Conservation (phyloP, 2,888 invertebrate genomes). For the Trilocha varians region DNA sequence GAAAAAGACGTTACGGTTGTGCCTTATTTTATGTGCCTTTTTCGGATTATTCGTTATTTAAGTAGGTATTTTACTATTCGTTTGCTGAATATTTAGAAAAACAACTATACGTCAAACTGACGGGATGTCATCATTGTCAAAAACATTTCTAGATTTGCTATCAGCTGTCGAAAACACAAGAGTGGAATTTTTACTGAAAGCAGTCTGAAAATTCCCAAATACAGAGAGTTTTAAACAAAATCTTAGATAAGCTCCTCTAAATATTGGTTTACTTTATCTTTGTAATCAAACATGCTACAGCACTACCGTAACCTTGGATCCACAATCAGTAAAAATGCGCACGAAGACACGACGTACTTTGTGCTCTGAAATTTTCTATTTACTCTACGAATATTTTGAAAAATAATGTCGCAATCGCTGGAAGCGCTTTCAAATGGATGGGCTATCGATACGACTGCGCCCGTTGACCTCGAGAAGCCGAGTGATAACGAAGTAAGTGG, state of each 20-base stretch:
- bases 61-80: too few relatives aligned
- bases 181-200: too few relatives aligned
- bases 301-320: constrained; percentile 13
- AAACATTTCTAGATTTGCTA: too few relatives aligned
- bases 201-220: too few relatives aligned
- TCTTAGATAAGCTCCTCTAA: not conserved
- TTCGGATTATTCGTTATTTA: too few relatives aligned
- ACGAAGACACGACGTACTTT: constrained; percentile 17
- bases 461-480: constrained; percentile 52
- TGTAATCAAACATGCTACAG: constrained; percentile 7
- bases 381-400: constrained; percentile 12
- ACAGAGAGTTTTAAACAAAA: too few relatives aligned
- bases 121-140: too few relatives aligned
- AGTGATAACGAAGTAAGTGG: constrained; percentile 62
- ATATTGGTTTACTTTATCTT: not conserved
- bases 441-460: constrained; percentile 61
- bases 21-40: too few relatives aligned
- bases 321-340: constrained; percentile 18
- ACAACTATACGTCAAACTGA: too few relatives aligned
- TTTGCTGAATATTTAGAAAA: too few relatives aligned
- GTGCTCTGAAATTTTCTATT: constrained; percentile 2
- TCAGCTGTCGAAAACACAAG: too few relatives aligned
- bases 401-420: constrained; percentile 43
- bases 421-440: constrained; percentile 53
- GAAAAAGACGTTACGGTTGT: too few relatives aligned